These are phyloP conservation scores for Jacana jacana DNA, from an alignment of 2,113 vertebrate species.

Conservation along the genomic window DNA sequence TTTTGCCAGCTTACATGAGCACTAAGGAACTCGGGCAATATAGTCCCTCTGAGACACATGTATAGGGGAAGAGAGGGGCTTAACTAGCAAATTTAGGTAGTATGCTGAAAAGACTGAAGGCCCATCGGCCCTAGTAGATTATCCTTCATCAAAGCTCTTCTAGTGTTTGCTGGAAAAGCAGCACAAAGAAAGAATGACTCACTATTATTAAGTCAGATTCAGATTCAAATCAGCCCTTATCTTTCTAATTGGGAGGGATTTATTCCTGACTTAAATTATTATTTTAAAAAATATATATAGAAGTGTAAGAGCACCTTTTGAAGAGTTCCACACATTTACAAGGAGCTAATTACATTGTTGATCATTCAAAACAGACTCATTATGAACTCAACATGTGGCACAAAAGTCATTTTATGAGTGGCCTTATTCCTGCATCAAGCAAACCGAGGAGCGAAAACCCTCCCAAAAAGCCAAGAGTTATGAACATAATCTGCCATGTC, in stretches of 20 bases:
- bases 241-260: background rate
- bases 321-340: background rate
- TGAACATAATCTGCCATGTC: background rate
- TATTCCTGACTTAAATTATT: background rate
- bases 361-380: slow-evolving; percentile 14
- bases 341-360: background rate
- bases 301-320: background rate
- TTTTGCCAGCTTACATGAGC: background rate
- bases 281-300: background rate
- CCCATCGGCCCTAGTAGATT: background rate
- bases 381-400: slow-evolving; percentile 10
- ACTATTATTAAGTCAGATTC: background rate
- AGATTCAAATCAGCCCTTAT: background rate
- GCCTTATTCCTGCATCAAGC: background rate
- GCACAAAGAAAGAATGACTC: background rate
- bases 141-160: background rate
- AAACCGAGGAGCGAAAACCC: background rate
- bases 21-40: background rate
- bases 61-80: background rate
- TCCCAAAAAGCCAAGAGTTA: background rate
- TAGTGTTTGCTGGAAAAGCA: background rate
- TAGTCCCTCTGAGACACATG: background rate
- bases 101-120: background rate
- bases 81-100: background rate
- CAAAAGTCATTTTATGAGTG: background rate